phyloP scores from a whole-genome alignment of 2,888 invertebrate genomes.

The Calliphora vomitoria region DNA sequence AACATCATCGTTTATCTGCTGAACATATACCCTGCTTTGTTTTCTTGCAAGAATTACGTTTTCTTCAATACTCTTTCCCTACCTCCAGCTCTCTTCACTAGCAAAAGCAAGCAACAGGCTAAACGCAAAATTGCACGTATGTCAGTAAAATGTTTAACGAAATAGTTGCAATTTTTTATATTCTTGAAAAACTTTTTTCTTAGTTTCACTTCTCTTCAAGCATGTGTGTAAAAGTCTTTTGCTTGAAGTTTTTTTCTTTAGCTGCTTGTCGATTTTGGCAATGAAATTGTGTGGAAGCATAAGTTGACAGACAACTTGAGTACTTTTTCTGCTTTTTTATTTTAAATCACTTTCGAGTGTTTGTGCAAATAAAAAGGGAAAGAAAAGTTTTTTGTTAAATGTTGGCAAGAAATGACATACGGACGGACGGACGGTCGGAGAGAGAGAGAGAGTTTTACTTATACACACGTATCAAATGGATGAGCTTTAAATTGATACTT shows the following conservation, averaged over 20 bases:
- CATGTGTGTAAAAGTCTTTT: slow-evolving; percentile 56
- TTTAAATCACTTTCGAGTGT: slow-evolving; percentile 72
- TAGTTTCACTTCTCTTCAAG: slow-evolving; percentile 27
- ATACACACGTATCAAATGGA: slow-evolving; percentile 60
- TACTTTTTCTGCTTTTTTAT: slow-evolving; percentile 45
- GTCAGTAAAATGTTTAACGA: slow-evolving; percentile 68
- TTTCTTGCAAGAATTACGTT: slow-evolving; percentile 17
- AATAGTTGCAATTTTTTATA: slow-evolving; percentile 61
- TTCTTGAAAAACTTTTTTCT: slow-evolving; percentile 23
- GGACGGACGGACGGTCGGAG: slow-evolving; percentile 53
- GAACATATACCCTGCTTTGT: slow-evolving; percentile 37
- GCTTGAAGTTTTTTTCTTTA: background rate
- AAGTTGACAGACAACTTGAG: slow-evolving; percentile 78
- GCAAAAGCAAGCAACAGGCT: slow-evolving; percentile 63
- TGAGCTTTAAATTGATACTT: slow-evolving; percentile 74
- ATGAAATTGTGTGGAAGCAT: slow-evolving; percentile 78
- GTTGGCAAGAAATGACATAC: slow-evolving; percentile 23
- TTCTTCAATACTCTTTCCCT: background rate
- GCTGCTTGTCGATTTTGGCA: slow-evolving; percentile 67
- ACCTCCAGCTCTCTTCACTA: no score
- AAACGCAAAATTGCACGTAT: slow-evolving; percentile 64
- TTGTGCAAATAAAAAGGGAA: slow-evolving; percentile 50
- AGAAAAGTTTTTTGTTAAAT: slow-evolving; percentile 44
- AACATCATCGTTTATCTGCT: slow-evolving; percentile 56
- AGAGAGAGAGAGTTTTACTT: slow-evolving; percentile 6